These are phyloP conservation scores for Gasterosteus nipponicus DNA, from an alignment of 2,113 vertebrate genomes.

Conservation along the genomic window DNA sequence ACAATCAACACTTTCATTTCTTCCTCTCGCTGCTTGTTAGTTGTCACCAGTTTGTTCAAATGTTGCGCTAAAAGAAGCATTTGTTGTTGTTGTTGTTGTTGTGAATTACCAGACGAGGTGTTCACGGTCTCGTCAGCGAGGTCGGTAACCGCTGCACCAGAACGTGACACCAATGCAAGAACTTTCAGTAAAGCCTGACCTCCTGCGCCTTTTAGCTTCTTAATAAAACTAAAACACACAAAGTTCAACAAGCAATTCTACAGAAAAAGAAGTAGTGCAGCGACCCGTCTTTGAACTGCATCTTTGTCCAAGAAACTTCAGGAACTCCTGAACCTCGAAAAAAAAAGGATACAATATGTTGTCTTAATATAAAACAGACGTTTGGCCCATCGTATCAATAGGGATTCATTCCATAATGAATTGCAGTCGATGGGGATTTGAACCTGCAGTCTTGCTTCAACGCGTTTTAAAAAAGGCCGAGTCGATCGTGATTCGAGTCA, in stretches of 20 bases:
- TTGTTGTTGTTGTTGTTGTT: too few species aligned
- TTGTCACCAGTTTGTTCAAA: background rate
- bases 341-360: conserved; percentile 33
- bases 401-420: conserved; percentile 7
- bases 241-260: background rate
- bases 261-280: background rate
- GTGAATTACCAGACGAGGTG: background rate
- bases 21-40: background rate
- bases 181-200: background rate
- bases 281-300: background rate
- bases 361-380: conserved; percentile 33
- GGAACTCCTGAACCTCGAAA: background rate
- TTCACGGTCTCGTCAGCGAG: background rate
- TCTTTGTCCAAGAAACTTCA: background rate
- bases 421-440: conserved; percentile 1
- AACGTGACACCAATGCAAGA: background rate
- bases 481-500: conserved; percentile 21
- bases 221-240: background rate
- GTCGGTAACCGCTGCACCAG: background rate
- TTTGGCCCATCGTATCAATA: conserved; percentile 22
- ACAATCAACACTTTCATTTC: conserved; percentile 27
- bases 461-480: background rate
- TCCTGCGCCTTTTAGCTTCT: background rate
- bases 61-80: background rate
- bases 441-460: background rate